These are phyloP conservation scores for Phragmatobia fuliginosa DNA, from an alignment of 2,888 invertebrate genomes.

Conservation along the genomic window DNA sequence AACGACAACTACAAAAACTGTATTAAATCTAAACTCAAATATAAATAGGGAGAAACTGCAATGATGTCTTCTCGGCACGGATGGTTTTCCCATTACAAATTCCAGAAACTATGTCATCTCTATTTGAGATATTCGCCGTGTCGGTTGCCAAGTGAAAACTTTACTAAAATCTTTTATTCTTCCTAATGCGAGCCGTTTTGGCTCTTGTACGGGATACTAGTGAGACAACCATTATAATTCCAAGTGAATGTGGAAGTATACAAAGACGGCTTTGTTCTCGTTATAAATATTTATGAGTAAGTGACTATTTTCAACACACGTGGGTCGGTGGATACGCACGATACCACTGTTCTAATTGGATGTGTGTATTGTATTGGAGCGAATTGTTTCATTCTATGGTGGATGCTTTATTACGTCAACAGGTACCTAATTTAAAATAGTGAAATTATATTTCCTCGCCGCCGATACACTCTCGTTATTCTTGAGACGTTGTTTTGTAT, in stretches of 20 bases:
- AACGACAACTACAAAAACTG: conserved; percentile 65
- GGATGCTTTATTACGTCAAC: conserved; percentile 63
- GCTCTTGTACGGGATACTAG: conserved; percentile 82
- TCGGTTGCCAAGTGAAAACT: conserved; percentile 81
- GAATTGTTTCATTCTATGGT: conserved; percentile 75
- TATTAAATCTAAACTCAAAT: conserved; percentile 35
- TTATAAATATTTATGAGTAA: conserved; percentile 85
- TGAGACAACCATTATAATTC: conserved; percentile 85
- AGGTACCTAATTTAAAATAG: conserved; percentile 62
- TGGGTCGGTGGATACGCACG: conserved; percentile 83
- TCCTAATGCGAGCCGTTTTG: conserved; percentile 81
- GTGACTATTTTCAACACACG: conserved; percentile 82
- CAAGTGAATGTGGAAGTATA: conserved; percentile 81
- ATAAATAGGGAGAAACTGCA: conserved; percentile 30
- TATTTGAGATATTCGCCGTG: conserved; percentile 74
- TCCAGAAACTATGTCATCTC: conserved; percentile 72
- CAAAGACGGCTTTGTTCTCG: conserved; percentile 81
- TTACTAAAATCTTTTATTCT: conserved; percentile 79
- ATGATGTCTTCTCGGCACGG: conserved; percentile 43
- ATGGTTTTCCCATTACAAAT: conserved; percentile 64
- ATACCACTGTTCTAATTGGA: conserved; percentile 80
- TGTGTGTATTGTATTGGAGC: conserved; percentile 70
- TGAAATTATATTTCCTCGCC: conserved; percentile 42
- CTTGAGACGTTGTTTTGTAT: conserved; percentile 31
- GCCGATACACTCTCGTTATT: conserved; percentile 43